Evolutionary conservation across 2,888 invertebrate genomes (phyloP).

Genomic region (Xestia xanthographa): DNA sequence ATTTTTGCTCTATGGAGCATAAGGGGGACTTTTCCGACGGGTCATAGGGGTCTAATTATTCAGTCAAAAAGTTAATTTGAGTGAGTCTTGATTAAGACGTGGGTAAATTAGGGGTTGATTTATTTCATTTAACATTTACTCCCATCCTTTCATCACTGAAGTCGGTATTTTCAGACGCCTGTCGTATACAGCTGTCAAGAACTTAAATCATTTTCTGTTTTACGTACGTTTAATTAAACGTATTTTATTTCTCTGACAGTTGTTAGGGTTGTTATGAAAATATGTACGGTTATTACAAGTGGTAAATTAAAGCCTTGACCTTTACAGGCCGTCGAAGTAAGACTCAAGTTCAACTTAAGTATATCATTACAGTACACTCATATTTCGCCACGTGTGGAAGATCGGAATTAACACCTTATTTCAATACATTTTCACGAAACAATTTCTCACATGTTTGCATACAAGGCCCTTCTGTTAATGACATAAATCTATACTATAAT

Average conservation of each 20-base stretch:
- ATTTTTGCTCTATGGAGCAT: slow-evolving; percentile 4
- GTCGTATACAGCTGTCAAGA: slow-evolving; percentile 43
- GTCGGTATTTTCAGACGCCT: slow-evolving; percentile 30
- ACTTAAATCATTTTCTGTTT: slow-evolving; percentile 49
- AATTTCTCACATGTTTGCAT: not conserved
- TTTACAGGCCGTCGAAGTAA: not conserved
- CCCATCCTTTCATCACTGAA: slow-evolving; percentile 51
- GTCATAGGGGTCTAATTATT: slow-evolving; percentile 57
- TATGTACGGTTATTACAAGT: not conserved
- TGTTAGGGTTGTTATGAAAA: not conserved
- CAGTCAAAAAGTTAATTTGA: slow-evolving; percentile 63
- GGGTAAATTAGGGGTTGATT: slow-evolving; percentile 60
- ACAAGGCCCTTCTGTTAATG: not conserved
- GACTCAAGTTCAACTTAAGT: not conserved
- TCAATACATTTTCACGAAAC: not conserved
- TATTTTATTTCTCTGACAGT: slow-evolving; percentile 19
- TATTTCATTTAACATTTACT: slow-evolving; percentile 51
- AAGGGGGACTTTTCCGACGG: not conserved
- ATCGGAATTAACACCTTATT: not conserved
- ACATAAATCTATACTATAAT: no score
- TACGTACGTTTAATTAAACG: slow-evolving; percentile 42
- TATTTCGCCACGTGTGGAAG: not conserved
- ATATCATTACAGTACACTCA: not conserved
- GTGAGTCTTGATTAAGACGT: slow-evolving; percentile 55
- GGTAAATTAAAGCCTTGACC: not conserved